Percentiles rank a stretch among this genome's conserved stretches.
These are phyloP conservation scores for Morbakka virulenta DNA, from an alignment of 30 jellyfish, hydroid and myxozoan genomes.

Conservation along the genomic window DNA sequence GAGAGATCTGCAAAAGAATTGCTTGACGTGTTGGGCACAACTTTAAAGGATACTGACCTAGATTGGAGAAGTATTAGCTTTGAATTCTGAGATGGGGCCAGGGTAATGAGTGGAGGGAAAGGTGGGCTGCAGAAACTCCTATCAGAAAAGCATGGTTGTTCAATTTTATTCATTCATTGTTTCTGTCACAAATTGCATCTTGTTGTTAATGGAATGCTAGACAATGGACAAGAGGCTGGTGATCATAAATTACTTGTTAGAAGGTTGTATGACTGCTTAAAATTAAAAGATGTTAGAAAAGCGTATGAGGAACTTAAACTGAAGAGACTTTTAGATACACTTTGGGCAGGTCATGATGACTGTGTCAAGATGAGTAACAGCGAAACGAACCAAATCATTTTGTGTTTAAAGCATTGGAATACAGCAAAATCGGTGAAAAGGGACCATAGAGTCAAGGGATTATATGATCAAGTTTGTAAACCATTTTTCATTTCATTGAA, in stretches of 20 bases:
- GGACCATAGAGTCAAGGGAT: constrained; percentile 7
- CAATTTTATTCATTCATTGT: constrained; percentile 2
- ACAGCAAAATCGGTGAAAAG: constrained; percentile 2
- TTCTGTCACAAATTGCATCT: constrained; percentile 27
- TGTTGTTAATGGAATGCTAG: constrained; percentile 3
- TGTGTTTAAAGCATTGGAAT: constrained; percentile 1
- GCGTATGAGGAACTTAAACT: constrained; percentile 16
- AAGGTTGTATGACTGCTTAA: constrained; percentile 20
- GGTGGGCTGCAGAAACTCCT: constrained; percentile 32
- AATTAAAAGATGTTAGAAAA: constrained; percentile 7
- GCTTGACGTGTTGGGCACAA: not conserved
- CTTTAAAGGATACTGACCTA: no score
- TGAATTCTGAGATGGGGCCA: constrained; percentile 22
- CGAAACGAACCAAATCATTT: constrained; percentile 6
- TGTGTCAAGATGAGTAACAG: constrained; percentile 1
- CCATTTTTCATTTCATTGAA: not conserved
- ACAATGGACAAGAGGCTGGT: not conserved
- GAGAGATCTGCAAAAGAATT: constrained; percentile 25
- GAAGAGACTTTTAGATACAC: constrained; percentile 18
- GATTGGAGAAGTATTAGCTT: not conserved
- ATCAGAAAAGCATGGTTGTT: constrained; percentile 19
- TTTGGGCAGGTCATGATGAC: constrained; percentile 30
- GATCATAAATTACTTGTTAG: constrained; percentile 1
- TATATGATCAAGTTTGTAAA: not conserved
- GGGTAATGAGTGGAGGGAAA: constrained; percentile 27